Percentiles rank a stretch among this genome's conserved stretches.
phyloP scores from a whole-genome alignment of 2,888 invertebrate genomes.

The Galeopsomyia nigrocyanea region DNA sequence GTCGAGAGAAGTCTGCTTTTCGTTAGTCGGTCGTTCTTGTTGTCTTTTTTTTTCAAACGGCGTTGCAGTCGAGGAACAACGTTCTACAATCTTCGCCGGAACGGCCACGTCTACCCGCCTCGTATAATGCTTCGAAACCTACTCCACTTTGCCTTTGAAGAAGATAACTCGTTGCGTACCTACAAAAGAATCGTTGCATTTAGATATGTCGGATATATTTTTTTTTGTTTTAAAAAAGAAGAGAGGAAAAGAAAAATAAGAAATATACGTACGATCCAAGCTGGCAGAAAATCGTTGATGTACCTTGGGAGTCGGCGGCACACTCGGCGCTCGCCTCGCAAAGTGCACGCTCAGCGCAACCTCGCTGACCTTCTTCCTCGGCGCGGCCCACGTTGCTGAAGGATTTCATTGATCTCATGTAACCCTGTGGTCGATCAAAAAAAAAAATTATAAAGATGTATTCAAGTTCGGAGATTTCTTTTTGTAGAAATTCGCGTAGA shows the following conservation, averaged over 20 bases:
- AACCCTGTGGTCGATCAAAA: conserved; percentile 72
- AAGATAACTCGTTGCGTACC: conserved; percentile 89
- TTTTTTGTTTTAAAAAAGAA: neutral
- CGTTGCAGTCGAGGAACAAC: conserved; percentile 89
- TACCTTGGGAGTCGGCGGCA: conserved; percentile 80
- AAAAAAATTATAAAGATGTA: neutral
- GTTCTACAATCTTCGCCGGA: conserved; percentile 89
- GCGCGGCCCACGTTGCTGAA: conserved; percentile 73
- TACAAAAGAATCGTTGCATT: conserved; percentile 69
- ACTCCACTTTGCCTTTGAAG: conserved; percentile 81
- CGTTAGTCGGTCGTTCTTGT: neutral
- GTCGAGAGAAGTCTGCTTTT: conserved; percentile 2
- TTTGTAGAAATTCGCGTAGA: too few relatives aligned
- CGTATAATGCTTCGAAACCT: conserved; percentile 84
- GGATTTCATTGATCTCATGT: conserved; percentile 79
- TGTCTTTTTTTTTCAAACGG: conserved; percentile 74
- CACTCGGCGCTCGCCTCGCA: conserved; percentile 93
- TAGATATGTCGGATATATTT: neutral
- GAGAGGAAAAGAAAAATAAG: conserved; percentile 6
- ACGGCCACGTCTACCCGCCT: conserved; percentile 88
- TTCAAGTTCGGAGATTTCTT: too few relatives aligned
- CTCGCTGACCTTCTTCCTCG: conserved; percentile 88
- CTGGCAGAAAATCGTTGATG: conserved; percentile 87
- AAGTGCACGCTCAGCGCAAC: conserved; percentile 75
- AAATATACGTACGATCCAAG: conserved; percentile 87